phyloP scores from a whole-genome alignment of 2,113 vertebrate genomes.

The Silurus glanis region DNA sequence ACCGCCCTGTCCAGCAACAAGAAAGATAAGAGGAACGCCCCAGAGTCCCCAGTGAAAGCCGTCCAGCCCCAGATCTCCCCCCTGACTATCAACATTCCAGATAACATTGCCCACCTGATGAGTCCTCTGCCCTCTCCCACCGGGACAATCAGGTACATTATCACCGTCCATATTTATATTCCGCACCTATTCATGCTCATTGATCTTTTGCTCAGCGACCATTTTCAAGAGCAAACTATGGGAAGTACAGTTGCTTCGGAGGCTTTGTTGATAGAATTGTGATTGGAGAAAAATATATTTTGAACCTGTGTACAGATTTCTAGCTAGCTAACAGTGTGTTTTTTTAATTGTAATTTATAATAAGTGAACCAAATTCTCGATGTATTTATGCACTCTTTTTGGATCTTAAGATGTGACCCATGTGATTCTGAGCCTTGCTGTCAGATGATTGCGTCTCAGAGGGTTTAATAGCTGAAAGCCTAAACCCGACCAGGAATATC shows the following conservation, averaged over 20 bases:
- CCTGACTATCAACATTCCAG: slow-evolving; percentile 98
- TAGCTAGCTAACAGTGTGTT: background rate
- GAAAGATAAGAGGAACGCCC: slow-evolving; percentile 89
- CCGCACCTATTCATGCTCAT: no score
- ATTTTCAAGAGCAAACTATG: background rate
- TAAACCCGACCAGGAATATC: background rate
- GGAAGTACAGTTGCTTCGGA: background rate
- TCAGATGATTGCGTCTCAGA: background rate
- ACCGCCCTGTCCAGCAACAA: slow-evolving; percentile 90
- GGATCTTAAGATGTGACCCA: background rate
- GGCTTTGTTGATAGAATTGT: background rate
- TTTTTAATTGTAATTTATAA: background rate
- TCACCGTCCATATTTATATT: background rate
- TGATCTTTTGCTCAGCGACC: background rate
- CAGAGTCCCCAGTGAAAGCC: slow-evolving; percentile 89
- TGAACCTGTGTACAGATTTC: background rate
- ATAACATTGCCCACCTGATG: slow-evolving; percentile 96
- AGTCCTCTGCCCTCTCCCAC: slow-evolving; percentile 96
- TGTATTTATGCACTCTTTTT: background rate
- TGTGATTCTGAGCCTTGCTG: background rate
- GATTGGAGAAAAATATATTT: background rate
- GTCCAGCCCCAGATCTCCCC: slow-evolving; percentile 95
- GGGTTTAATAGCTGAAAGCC: background rate
- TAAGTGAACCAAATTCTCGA: background rate
- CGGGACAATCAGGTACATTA: slow-evolving; percentile 89